phyloP scores from a whole-genome alignment of 2,888 invertebrate species.

The Scelioninae gen. 2 region DNA sequence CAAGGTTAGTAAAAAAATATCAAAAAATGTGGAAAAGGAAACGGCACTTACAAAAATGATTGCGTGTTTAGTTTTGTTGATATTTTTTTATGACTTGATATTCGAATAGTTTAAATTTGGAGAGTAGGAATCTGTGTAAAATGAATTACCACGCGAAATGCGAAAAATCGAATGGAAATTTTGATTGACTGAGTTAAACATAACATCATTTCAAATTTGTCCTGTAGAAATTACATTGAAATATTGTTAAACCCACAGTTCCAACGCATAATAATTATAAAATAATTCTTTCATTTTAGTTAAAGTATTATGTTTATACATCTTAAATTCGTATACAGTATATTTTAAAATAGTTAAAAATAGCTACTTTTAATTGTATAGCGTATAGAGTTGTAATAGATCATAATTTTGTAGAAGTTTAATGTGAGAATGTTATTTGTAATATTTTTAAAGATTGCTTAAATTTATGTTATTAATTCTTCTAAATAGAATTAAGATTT shows the following conservation, averaged over 20 bases:
- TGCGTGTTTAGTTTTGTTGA: conserved; percentile 1
- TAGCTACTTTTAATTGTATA: no score
- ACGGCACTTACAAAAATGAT: conserved; percentile 39
- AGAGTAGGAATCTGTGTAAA: conserved; percentile 20
- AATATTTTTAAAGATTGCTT: conserved; percentile 8
- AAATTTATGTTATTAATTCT: conserved; percentile 13
- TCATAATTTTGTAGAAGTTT: conserved; percentile 14
- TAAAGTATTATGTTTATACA: conserved; percentile 6
- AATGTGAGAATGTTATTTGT: conserved; percentile 14
- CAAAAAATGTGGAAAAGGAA: conserved; percentile 50
- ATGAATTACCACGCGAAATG: conserved; percentile 1
- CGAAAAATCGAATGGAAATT: conserved; percentile 11
- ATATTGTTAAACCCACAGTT: no score
- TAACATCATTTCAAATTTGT: not conserved
- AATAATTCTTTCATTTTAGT: not conserved
- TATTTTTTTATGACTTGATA: no score
- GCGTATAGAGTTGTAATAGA: no score
- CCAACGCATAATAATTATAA: no score
- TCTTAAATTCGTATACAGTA: conserved; percentile 4
- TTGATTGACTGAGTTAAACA: not conserved
- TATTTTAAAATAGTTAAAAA: no score
- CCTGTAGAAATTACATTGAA: conserved; percentile 17
- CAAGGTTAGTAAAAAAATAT: conserved; percentile 51
- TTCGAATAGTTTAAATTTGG: conserved; percentile 19
- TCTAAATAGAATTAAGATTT: not conserved